phyloP scores from a whole-genome alignment of 2,888 invertebrate species.

The Eudemis profundana region DNA sequence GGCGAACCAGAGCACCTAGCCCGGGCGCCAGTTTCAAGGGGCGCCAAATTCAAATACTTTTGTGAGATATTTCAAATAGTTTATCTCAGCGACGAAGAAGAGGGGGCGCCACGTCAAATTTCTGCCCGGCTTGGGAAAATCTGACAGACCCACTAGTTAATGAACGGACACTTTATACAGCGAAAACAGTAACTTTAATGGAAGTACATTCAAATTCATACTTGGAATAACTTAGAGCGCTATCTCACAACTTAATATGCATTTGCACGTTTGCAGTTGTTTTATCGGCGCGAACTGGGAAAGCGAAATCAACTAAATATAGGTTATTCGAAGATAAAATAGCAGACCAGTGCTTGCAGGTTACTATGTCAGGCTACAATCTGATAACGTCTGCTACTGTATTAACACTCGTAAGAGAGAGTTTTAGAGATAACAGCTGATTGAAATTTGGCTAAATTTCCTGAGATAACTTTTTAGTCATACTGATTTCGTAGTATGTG shows the following conservation, averaged over 20 bases:
- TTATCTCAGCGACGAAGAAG: no score
- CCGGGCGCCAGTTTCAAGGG: no score
- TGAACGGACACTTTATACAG: background rate
- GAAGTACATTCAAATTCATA: background rate
- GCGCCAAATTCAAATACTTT: no score
- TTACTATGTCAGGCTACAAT: constrained; percentile 37
- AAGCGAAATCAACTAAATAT: constrained; percentile 29
- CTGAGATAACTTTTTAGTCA: no score
- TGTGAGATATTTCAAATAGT: no score
- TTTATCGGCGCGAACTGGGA: constrained; percentile 22
- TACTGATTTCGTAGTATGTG: no score
- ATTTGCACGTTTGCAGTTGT: background rate
- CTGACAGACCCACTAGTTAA: background rate
- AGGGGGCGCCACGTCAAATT: no score
- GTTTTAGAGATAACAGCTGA: background rate
- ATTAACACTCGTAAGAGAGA: background rate
- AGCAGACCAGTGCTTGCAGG: constrained; percentile 12
- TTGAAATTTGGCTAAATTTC: background rate
- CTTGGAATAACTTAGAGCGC: background rate
- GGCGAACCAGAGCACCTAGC: no score
- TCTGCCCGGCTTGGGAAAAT: no score
- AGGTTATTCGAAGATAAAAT: constrained; percentile 25
- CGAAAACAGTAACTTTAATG: background rate
- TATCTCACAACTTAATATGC: background rate
- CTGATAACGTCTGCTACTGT: constrained; percentile 22